These are phyloP conservation scores for Ceraclea dissimilis DNA, from an alignment of 2,888 invertebrate species.

Conservation along the genomic window DNA sequence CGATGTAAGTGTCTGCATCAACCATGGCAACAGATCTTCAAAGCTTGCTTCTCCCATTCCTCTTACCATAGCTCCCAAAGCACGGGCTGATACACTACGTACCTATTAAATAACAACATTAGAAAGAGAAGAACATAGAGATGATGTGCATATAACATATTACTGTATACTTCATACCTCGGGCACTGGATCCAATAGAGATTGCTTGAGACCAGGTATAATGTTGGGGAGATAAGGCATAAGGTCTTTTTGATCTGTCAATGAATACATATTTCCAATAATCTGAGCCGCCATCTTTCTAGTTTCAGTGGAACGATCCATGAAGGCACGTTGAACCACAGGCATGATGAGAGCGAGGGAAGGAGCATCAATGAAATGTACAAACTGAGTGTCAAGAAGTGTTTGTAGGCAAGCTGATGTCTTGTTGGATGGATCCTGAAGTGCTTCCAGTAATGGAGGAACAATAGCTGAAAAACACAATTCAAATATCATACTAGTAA, in stretches of 20 bases:
- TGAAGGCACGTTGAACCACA: constrained; percentile 94
- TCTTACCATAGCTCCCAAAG: constrained; percentile 94
- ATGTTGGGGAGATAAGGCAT: constrained; percentile 93
- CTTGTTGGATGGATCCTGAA: constrained; percentile 94
- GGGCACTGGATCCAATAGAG: constrained; percentile 94
- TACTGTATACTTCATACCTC: constrained; percentile 43
- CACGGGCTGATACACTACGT: constrained; percentile 90
- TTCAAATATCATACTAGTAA: not conserved
- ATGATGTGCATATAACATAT: not conserved
- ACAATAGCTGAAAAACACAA: constrained; percentile 60
- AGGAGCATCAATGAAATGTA: constrained; percentile 98
- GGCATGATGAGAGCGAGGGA: constrained; percentile 99
- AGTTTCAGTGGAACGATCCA: constrained; percentile 96
- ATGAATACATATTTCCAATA: constrained; percentile 98
- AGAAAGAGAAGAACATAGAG: no score
- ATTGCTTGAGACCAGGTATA: constrained; percentile 93
- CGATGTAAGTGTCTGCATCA: constrained; percentile 95
- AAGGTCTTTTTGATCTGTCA: constrained; percentile 97
- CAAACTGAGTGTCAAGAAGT: constrained; percentile 91
- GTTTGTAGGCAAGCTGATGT: constrained; percentile 91
- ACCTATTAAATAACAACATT: constrained; percentile 44
- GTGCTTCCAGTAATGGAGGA: constrained; percentile 76
- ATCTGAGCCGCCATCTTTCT: constrained; percentile 99
- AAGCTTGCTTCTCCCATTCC: constrained; percentile 96
- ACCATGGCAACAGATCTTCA: constrained; percentile 94